Base-by-base conservation (phyloP, 2,888 invertebrate species). In the Drosophila gaucha region DNA sequence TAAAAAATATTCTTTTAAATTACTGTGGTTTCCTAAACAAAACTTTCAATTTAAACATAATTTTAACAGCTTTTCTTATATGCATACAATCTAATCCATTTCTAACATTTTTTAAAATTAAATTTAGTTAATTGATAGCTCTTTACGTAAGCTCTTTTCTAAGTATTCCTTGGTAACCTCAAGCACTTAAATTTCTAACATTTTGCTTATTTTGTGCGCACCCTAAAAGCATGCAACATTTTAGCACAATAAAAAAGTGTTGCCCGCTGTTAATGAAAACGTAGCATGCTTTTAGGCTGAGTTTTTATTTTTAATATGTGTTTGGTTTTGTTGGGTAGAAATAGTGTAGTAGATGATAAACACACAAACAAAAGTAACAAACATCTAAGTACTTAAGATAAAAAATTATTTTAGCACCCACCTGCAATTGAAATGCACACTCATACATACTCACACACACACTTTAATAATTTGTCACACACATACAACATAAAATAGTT, bases 171-270 rank as follows among this genome's bases (percentile, higher is more conserved):
- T n/a, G n/a, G n/a, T 8, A 36, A 16, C 16, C 26, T 12, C 49
- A 26, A 35, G 12, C 8, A 49, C 35, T 26, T 24, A 18, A 24
- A 33, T n/a, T 26, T 24, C 16, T 24, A 14, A 24, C 10, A 2
- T 41, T 41, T 41, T 31, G n/a, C 9, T 18, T 24, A 30, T 43
- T 36, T 43, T 33, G 9, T 1, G 9, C 46, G 1, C 67, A 52
- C 36, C 59, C 69, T 50, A 49, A 73, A 71, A 73, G 67, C 35
- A 71, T 43, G 69, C 70, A 67, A 44, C 56, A 52, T 35, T 28
- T 60, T 31, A 2, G 14, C 36, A 56, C 43, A 47, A 51, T 28
- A 33, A 9, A 6, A 2, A 18, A 18, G 20, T 10, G 12, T 1
- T 22, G 16, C 6, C 1, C 16, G 5, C n/a, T 9, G 44, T n/a